Base-by-base conservation (phyloP, 2,888 invertebrate genomes). In the Lepas anatifera region DNA sequence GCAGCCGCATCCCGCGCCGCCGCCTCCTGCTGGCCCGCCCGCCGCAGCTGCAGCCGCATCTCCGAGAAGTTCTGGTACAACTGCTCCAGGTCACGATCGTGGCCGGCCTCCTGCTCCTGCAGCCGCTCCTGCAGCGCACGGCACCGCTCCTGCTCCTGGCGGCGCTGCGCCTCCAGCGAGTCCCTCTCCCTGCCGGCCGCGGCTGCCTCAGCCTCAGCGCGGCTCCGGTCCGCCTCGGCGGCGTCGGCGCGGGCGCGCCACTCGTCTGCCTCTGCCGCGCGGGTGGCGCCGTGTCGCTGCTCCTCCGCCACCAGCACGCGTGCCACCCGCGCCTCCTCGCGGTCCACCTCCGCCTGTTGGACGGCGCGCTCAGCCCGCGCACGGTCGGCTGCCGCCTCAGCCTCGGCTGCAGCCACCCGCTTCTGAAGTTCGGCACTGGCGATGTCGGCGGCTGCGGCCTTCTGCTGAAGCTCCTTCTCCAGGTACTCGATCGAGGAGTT, bases 71-170 rank as follows among this genome's bases (percentile, higher is more conserved):
- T 66, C 11, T 66, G 25, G 25, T 66, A 66, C 39, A 66, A 39
- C 66, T 37, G 39, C 25, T n/a, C n/a, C 8, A 66, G 66, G 27
- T 66, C 66, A 2, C 41, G n/a, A 25, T 66, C 66, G 66, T 66
- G 66, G 11, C 27, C 18, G 39, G 39, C 39, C 66, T 66, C 66
- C 37, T 13, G 16, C 35, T 58, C 35, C 1, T 32, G 22, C 32
- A 35, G 35, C 3, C 32, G 18, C 18, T 7, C 13, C 35, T 58
- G 22, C 18, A 58, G 35, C 58, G 32, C 18, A 22, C 18, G 7
- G 29, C 52, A 29, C 7, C 7, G 22, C 16, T 4, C 22, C 7
- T 18, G 22, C 2, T 3, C 35, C 3, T 32, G 22, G 58, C 32
- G 58, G 18, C 35, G 32, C 58, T 32, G 32, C 18, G 13, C 58